Evolutionary conservation across 2,797 vertebrate species (phyloP).

Genomic region (Fringilla coelebs): DNA sequence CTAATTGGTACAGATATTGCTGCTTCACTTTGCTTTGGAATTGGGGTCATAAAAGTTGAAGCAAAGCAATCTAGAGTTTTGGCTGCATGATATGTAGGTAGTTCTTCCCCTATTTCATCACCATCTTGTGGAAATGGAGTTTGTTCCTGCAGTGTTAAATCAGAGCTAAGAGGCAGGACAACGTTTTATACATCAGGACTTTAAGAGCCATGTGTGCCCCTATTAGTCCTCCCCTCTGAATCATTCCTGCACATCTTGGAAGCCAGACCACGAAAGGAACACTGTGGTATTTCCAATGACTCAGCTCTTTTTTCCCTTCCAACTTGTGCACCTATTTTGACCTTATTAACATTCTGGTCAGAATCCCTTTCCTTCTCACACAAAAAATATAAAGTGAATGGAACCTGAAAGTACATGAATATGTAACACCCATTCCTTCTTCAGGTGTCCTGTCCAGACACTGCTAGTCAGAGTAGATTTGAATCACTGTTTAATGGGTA

Average conservation of each 20-base stretch:
- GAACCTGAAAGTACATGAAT: not conserved
- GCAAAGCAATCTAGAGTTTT: not conserved
- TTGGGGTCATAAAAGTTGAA: not conserved
- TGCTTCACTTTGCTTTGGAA: not conserved
- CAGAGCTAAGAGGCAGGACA: not conserved
- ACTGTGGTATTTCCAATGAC: not conserved
- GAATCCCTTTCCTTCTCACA: not conserved
- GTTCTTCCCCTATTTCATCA: not conserved
- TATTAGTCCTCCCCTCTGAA: not conserved
- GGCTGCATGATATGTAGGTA: not conserved
- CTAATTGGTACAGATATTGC: not conserved
- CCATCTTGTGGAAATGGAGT: not conserved
- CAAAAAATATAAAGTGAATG: not conserved
- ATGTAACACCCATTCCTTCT: not conserved
- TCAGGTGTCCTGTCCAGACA: not conserved
- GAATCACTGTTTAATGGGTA: not conserved
- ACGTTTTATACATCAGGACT: not conserved
- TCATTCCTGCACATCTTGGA: not conserved
- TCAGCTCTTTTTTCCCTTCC: not conserved
- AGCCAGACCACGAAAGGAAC: not conserved
- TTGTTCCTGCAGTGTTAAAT: not conserved
- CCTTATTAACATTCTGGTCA: not conserved
- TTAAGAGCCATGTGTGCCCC: not conserved
- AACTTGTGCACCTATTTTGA: not conserved
- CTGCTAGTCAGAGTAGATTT: not conserved